phyloP scores from a whole-genome alignment of 2,888 invertebrate genomes.

The Nycteola revayana region DNA sequence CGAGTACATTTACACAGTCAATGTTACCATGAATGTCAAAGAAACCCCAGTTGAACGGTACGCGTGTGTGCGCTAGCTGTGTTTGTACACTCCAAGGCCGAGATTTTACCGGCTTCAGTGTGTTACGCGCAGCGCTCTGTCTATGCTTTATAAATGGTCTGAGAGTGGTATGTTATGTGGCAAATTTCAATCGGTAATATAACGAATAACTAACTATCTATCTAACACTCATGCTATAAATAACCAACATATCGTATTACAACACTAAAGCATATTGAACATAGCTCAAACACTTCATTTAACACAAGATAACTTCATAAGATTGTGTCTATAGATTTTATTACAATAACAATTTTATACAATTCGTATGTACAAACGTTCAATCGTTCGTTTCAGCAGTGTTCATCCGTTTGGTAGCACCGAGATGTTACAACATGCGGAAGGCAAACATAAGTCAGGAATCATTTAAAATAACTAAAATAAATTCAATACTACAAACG shows the following conservation, averaged over 20 bases:
- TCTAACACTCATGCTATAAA: conserved; percentile 24
- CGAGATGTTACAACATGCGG: conserved; percentile 20
- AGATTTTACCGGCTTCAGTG: too few species aligned
- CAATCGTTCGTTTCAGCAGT: conserved; percentile 20
- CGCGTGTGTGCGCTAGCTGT: too few species aligned
- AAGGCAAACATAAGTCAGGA: conserved; percentile 30
- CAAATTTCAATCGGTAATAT: conserved; percentile 19
- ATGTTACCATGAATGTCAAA: too few species aligned
- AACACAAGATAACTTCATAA: conserved; percentile 19
- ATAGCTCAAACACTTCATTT: conserved; percentile 24
- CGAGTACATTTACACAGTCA: too few species aligned
- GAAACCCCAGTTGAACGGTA: too few species aligned
- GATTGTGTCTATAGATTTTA: conserved; percentile 26
- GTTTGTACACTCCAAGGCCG: too few species aligned
- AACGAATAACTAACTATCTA: conserved; percentile 15
- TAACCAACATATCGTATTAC: conserved; percentile 24
- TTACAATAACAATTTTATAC: conserved; percentile 34
- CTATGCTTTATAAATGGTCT: too few species aligned
- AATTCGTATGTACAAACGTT: conserved; percentile 18
- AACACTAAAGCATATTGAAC: conserved; percentile 24
- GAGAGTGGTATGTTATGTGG: too few species aligned
- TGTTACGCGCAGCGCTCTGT: too few species aligned
- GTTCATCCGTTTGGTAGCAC: conserved; percentile 39
- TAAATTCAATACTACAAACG: conserved; percentile 41
- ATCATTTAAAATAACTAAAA: conserved; percentile 38